Evolutionary conservation across 35 echinoderm and acorn worm species (phyloP).

Genomic region (Ptychodera flava): DNA sequence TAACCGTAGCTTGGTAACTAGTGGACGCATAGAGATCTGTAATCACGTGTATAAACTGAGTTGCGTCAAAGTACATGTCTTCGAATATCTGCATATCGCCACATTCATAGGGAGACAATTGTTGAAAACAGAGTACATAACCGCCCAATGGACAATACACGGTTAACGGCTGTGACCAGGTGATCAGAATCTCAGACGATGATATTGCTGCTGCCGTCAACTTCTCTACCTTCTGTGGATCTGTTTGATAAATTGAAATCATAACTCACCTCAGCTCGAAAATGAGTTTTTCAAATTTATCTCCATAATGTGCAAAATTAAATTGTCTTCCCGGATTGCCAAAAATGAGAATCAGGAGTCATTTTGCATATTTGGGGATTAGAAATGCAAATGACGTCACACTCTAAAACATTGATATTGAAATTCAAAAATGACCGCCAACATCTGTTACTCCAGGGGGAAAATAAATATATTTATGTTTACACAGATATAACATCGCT

Average conservation of each 20-base stretch:
- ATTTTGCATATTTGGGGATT: too few relatives aligned
- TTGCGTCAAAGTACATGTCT: background rate
- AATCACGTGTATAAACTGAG: background rate
- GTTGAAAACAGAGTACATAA: background rate
- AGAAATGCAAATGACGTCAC: too few relatives aligned
- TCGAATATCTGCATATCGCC: background rate
- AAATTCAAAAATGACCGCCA: too few relatives aligned
- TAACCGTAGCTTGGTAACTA: background rate
- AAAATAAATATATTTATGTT: too few relatives aligned
- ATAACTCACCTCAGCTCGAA: background rate
- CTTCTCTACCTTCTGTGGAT: background rate
- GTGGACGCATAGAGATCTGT: background rate
- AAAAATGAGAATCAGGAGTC: too few relatives aligned
- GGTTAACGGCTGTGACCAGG: background rate
- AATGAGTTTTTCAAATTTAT: background rate
- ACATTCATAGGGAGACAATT: background rate
- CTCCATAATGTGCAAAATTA: too few relatives aligned
- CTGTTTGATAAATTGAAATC: background rate
- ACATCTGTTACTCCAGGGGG: too few relatives aligned
- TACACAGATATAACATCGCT: too few relatives aligned
- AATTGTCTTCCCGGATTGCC: too few relatives aligned
- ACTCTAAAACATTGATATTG: too few relatives aligned
- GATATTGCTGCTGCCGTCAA: background rate
- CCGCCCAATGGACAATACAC: background rate
- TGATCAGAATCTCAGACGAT: background rate